These are phyloP conservation scores for Nylanderia fulva DNA, from an alignment of 1,140 invertebrate genomes.

Conservation along the genomic window DNA sequence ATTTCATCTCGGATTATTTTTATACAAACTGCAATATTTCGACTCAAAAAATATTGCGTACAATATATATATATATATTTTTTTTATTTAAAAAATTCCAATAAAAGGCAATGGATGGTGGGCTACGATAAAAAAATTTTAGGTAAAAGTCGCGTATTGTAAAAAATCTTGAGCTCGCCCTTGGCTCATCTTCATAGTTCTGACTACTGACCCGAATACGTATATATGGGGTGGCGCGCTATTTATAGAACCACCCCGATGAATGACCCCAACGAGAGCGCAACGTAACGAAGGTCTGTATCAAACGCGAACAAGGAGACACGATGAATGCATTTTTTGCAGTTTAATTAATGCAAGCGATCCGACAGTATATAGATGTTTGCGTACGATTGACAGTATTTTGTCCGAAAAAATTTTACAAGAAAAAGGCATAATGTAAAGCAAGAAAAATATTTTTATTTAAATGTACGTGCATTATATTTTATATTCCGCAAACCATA, in stretches of 20 bases:
- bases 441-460: neutral
- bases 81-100: neutral
- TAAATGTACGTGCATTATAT: no score
- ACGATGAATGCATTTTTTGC: neutral
- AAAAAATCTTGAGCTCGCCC: conserved; percentile 73
- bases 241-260: conserved; percentile 81
- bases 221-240: conserved; percentile 76
- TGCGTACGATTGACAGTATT: no score
- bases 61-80: no score
- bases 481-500: neutral
- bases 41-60: neutral
- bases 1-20: neutral
- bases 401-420: neutral
- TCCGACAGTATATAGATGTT: neutral
- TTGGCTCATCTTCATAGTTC: conserved; percentile 77
- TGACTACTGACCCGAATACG: conserved; percentile 80
- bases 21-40: neutral
- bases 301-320: conserved; percentile 46
- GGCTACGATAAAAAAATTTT: neutral
- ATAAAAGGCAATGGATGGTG: neutral
- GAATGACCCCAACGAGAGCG: conserved; percentile 74
- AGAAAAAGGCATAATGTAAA: neutral
- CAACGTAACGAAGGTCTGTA: conserved; percentile 65
- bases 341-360: conserved; percentile 1
- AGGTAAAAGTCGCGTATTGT: conserved; percentile 34